phyloP scores from a whole-genome alignment of 92 coral and sea anemone genomes.

The Ricordea florida region DNA sequence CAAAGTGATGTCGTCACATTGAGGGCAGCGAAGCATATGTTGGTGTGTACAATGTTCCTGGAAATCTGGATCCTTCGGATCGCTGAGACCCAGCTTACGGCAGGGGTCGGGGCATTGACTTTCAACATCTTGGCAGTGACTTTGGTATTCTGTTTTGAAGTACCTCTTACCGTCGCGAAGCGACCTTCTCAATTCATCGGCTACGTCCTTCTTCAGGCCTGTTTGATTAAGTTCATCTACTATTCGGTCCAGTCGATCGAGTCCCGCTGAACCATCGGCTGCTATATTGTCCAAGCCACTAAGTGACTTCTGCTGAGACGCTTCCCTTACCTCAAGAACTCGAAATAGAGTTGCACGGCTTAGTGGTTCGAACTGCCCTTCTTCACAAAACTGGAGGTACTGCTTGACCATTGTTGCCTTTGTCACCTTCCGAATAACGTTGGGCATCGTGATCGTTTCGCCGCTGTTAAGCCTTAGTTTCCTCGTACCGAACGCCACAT shows the following conservation, averaged over 20 bases:
- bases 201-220: conserved; percentile 17
- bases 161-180: conserved; percentile 37
- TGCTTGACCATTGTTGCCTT: conserved; percentile 75
- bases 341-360: conserved; percentile 69
- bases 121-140: conserved; percentile 60
- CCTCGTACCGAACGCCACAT: conserved; percentile 80
- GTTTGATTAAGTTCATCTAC: conserved; percentile 24
- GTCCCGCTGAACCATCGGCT: conserved; percentile 30
- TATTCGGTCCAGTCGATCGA: conserved; percentile 14
- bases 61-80: conserved; percentile 50
- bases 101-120: conserved; percentile 41
- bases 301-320: conserved; percentile 54
- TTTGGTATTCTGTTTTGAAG: conserved; percentile 24
- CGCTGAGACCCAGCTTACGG: conserved; percentile 49
- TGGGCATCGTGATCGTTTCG: conserved; percentile 61
- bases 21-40: conserved; percentile 46
- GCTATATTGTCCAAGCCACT: conserved; percentile 68
- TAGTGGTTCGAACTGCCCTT: conserved; percentile 49
- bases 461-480: conserved; percentile 58
- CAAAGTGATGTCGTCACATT: conserved; percentile 60
- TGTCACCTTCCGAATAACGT: conserved; percentile 71
- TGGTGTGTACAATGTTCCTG: conserved; percentile 42
- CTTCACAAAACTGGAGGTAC: conserved; percentile 61
- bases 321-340: conserved; percentile 47
- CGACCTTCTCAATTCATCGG: conserved; percentile 18